Base-by-base conservation (phyloP, 2,113 vertebrate species). In the Rhinoptilus africanus region DNA sequence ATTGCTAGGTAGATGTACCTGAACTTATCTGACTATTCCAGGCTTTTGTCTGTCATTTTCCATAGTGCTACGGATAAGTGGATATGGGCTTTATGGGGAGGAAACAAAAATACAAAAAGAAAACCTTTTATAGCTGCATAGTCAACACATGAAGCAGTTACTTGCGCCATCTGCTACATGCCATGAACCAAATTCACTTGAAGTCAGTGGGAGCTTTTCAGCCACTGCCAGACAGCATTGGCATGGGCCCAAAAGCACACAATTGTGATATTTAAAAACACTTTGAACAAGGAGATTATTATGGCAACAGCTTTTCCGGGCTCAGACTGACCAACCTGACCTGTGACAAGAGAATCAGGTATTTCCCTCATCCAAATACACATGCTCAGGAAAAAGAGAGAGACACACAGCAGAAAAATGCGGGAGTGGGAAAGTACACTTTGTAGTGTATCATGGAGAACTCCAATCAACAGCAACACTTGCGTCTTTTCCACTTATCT, bases 351-450 rank as follows among this genome's bases (percentile, higher is more conserved):
- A 34, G 23, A 69, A 6, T 43, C 10, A 17, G 18, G 14, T 39
- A 35, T 85, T 50, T 63, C 17, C 22, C 14, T 30, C 16, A 28
- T 51, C n/a, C 62, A 37, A 76, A 64, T 35, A 22, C 9, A 30
- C 6, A 15, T 9, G 7, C 18, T 75, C 13, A 41, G 78, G 54
- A 35, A 50, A 76, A 43, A 56, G 8, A 37, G 24, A 35, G 6
- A 41, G 1, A 37, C 3, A 48, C 0, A 5, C 5, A 67, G 1
- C 26, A 34, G 23, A 66, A 34, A 76, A 21, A 41, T 2, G 9
- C 7, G 7, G 35, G 78, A 85, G 23, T 26, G 16, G 34, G 30
- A 12, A 21, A 53, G 10, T 19, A 28, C 11, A 41, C 3, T 69
- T 68, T 26, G 2, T 6, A 51, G 18, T 9, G 12, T 60, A 32